Percentiles rank a stretch among this genome's conserved stretches.
These are phyloP conservation scores for Alcis repandata DNA, from an alignment of 2,888 invertebrate genomes.

Conservation along the genomic window DNA sequence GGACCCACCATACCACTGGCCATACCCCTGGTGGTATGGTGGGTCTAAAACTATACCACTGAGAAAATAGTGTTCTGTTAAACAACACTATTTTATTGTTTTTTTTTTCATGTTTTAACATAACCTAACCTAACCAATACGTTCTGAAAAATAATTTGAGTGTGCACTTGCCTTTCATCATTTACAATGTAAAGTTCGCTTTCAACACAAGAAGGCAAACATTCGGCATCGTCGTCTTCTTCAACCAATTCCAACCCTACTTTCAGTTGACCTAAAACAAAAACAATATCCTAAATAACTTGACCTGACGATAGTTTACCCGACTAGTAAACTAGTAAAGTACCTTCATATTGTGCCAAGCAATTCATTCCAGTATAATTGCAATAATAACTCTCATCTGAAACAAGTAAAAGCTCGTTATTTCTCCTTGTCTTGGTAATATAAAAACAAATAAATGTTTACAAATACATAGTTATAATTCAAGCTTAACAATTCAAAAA, in stretches of 20 bases:
- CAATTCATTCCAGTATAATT: conserved; percentile 86
- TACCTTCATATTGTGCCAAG: conserved; percentile 70
- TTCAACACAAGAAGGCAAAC: conserved; percentile 87
- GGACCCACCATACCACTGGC: too few species aligned
- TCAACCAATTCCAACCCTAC: conserved; percentile 63
- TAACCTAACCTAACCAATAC: too few species aligned
- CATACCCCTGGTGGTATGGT: too few species aligned
- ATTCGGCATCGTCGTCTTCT: conserved; percentile 62
- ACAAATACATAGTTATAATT: too few species aligned
- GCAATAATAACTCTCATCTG: conserved; percentile 82
- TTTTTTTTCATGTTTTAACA: too few species aligned
- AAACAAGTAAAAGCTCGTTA: conserved; percentile 42
- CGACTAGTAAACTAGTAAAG: background rate
- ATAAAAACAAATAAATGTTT: too few species aligned
- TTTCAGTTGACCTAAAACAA: conserved; percentile 52
- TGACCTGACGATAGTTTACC: conserved; percentile 36
- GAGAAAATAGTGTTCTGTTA: too few species aligned
- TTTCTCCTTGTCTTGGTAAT: too few species aligned
- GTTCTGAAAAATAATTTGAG: background rate
- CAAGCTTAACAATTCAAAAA: too few species aligned
- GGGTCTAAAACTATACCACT: too few species aligned
- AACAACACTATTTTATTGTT: too few species aligned
- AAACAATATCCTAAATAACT: too few species aligned
- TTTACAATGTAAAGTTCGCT: conserved; percentile 74
- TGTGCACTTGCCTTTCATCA: conserved; percentile 53